These are phyloP conservation scores for Venustoraphidia nigricollis DNA, from an alignment of 2,888 invertebrate species.

Conservation along the genomic window DNA sequence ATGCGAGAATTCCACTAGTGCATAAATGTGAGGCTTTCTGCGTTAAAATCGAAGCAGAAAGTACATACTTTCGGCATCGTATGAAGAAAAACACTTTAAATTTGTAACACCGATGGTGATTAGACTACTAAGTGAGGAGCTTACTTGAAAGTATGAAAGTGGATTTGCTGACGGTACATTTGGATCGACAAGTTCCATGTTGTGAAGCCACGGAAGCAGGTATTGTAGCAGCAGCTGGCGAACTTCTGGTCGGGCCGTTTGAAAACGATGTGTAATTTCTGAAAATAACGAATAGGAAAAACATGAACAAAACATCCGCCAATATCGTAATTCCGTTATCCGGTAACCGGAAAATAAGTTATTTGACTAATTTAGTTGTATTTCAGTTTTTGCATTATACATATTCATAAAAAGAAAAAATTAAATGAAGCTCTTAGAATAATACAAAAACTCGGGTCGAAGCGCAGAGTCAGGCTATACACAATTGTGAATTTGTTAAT, in stretches of 20 bases:
- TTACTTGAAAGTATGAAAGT: constrained; percentile 69
- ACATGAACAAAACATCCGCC: constrained; percentile 2
- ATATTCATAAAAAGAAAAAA: too few species aligned
- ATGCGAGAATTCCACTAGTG: too few species aligned
- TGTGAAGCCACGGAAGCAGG: constrained; percentile 92
- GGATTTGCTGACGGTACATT: constrained; percentile 85
- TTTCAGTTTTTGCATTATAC: too few species aligned
- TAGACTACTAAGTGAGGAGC: constrained; percentile 5
- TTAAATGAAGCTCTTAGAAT: too few species aligned
- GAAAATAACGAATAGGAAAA: constrained; percentile 19
- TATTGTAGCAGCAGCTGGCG: constrained; percentile 83
- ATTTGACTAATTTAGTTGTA: neutral
- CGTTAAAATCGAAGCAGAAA: too few species aligned
- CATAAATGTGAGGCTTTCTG: too few species aligned
- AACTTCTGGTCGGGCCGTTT: constrained; percentile 87
- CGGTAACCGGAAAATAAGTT: constrained; percentile 1
- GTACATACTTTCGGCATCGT: too few species aligned
- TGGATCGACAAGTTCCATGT: constrained; percentile 96
- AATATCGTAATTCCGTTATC: constrained; percentile 6
- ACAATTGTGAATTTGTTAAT: too few species aligned
- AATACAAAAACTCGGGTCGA: too few species aligned
- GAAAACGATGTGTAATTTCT: constrained; percentile 96
- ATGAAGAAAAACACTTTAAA: too few species aligned
- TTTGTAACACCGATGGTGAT: neutral
- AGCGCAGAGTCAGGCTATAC: too few species aligned